Evolutionary conservation across 2,113 vertebrate species (phyloP).

Genomic region (Larimichthys polyactis): DNA sequence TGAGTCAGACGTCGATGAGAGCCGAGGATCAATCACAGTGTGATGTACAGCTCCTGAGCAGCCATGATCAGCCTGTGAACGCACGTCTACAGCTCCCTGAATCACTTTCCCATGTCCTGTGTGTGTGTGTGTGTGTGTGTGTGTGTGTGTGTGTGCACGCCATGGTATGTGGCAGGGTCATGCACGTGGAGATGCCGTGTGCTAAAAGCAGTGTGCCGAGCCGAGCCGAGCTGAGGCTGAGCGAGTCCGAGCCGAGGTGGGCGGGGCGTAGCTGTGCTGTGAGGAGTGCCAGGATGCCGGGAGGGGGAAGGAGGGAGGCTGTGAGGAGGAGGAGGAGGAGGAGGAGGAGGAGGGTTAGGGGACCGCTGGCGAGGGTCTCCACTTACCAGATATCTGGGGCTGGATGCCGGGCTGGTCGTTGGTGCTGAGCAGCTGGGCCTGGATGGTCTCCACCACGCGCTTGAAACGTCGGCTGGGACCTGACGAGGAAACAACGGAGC

Average conservation of each 20-base stretch:
- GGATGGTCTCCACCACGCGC: conserved; percentile 98
- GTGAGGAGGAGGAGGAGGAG: conserved; percentile 9
- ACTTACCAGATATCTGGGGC: conserved; percentile 94
- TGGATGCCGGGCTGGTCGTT: conserved; percentile 94
- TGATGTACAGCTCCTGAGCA: conserved; percentile 8
- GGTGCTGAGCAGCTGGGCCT: conserved; percentile 96
- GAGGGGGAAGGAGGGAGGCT: conserved; percentile 7
- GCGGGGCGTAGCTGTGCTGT: conserved; percentile 45
- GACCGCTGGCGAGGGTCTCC: conserved; percentile 20
- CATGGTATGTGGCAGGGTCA: conserved; percentile 67
- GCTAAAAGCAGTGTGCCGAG: conserved; percentile 67
- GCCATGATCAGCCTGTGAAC: not conserved
- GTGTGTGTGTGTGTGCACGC: conserved; percentile 35
- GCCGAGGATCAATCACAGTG: not conserved
- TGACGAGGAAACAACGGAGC: conserved; percentile 57
- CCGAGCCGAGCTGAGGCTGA: conserved; percentile 30
- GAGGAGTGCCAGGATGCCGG: conserved; percentile 60
- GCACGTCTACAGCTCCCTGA: not conserved
- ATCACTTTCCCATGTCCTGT: not conserved
- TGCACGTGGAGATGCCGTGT: conserved; percentile 73
- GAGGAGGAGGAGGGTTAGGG: not conserved
- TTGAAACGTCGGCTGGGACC: conserved; percentile 99
- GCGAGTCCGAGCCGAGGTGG: conserved; percentile 37
- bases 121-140: not conserved
- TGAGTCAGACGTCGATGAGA: conserved; percentile 16